Conservation (phyloP, 2,797 vertebrate species). For the Graptemys geographica region DNA sequence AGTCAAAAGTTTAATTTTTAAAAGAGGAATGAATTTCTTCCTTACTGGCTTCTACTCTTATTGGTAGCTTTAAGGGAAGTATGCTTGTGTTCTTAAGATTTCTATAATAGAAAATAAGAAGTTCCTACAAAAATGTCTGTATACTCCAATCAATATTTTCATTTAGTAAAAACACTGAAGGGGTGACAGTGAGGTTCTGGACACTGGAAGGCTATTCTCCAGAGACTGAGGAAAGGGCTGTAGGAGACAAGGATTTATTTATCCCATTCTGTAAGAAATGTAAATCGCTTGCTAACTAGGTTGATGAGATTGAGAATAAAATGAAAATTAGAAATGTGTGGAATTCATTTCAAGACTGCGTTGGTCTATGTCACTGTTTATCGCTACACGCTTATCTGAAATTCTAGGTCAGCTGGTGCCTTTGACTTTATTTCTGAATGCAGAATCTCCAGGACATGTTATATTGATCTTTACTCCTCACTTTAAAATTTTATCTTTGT, state of each 20-base stretch:
- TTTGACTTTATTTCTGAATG: not conserved
- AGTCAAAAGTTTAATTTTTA: not conserved
- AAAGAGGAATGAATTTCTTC: not conserved
- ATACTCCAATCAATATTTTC: not conserved
- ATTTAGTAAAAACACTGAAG: not conserved
- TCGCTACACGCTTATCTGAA: slow-evolving; percentile 10
- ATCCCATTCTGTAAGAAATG: not conserved
- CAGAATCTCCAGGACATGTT: not conserved
- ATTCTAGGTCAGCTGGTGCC: slow-evolving; percentile 32
- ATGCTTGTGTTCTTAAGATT: not conserved
- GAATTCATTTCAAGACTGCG: slow-evolving; percentile 36
- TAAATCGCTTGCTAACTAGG: slow-evolving; percentile 13
- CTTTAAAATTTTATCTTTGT: slow-evolving; percentile 36
- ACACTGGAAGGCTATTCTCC: not conserved
- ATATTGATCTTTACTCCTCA: not conserved
- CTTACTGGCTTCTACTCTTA: not conserved
- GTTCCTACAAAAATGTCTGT: not conserved
- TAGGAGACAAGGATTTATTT: not conserved
- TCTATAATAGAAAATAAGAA: not conserved
- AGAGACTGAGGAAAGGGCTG: not conserved
- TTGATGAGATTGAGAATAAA: slow-evolving; percentile 27
- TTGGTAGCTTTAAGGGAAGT: not conserved
- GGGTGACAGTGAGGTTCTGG: slow-evolving; percentile 8
- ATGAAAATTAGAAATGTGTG: slow-evolving; percentile 4
- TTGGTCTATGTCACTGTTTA: not conserved